Evolutionary conservation across 2,113 vertebrate species (phyloP), one percentile per base, ranked within the genome.

Genomic region (Heterocephalus glaber): DNA sequence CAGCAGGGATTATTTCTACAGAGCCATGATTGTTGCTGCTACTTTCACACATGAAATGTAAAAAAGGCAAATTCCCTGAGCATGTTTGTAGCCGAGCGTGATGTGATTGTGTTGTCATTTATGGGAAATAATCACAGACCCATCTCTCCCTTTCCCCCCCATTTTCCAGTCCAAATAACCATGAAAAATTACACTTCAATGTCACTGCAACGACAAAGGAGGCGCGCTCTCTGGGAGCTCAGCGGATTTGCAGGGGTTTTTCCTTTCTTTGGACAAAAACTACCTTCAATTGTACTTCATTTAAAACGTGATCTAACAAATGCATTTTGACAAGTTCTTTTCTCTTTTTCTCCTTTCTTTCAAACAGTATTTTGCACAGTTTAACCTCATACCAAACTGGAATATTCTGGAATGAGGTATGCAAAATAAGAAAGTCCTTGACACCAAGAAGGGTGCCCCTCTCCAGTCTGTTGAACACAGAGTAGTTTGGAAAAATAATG

Each of bases 141-240:
- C 98, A 98, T 98, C 98, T 98, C 99, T 99, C 99, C 98, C 98
- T 98, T 99, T 98, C 95, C 89, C 97, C 87, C 77, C 98, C 98
- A 99, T 99, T 99, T 99, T 99, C 99, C 99, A 99, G 99, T 99
- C 99, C 99, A 99, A 99, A 99, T 99, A 99, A 99, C 99, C 99
- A 99, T 99, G 99, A 99, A 99, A 99, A 99, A 99, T 99, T 99
- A 99, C 99, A 99, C 99, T 99, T 99, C 99, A 99, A 99, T 99
- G 99, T 99, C 99, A 99, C 99, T 96, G 98, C 98, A 98, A 98
- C 98, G 99, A 99, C 99, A 99, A 99, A 99, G 98, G 98, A 98
- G 98, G 96, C 56, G 92, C 94, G 96, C 98, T 98, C 98, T 98
- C 97, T 96, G 97, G 98, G 94, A 96, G 98, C 97, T 98, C 96